Evolutionary conservation across 2,113 vertebrate genomes (phyloP).

Genomic region (Caretta caretta): DNA sequence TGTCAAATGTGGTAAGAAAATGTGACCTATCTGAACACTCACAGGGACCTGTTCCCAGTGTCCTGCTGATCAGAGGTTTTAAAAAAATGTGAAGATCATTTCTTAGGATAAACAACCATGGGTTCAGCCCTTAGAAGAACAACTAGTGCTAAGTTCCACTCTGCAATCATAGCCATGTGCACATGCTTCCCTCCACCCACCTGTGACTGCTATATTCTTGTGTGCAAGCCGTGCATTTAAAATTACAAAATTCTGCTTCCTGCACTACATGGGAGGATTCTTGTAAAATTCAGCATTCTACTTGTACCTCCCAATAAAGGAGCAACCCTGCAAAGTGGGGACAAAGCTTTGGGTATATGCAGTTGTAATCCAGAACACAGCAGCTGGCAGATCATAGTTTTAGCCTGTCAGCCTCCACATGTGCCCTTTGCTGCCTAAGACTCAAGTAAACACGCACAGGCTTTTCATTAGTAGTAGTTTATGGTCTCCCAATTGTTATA

Average conservation of each 20-base stretch:
- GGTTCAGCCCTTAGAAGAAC: constrained; percentile 41
- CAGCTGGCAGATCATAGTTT: constrained; percentile 33
- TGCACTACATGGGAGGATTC: neutral
- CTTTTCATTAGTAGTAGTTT: neutral
- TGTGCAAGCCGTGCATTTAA: neutral
- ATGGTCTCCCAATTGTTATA: neutral
- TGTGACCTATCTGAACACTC: constrained; percentile 39
- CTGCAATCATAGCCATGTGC: neutral
- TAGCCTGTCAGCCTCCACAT: neutral
- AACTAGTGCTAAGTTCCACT: constrained; percentile 35
- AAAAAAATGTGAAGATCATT: constrained; percentile 32
- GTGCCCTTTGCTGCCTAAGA: neutral
- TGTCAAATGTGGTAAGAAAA: constrained; percentile 36
- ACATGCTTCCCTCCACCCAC: neutral
- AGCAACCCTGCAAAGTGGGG: neutral
- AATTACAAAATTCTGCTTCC: neutral
- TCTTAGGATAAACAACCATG: constrained; percentile 35
- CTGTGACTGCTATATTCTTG: neutral
- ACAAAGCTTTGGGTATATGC: neutral
- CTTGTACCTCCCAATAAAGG: neutral
- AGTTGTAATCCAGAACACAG: constrained; percentile 6
- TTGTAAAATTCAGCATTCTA: neutral
- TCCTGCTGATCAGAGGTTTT: constrained; percentile 29
- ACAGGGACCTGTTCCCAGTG: constrained; percentile 24
- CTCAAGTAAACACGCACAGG: neutral